Conservation (phyloP, 2,797 vertebrate genomes). For the Hippoglossus hippoglossus region DNA sequence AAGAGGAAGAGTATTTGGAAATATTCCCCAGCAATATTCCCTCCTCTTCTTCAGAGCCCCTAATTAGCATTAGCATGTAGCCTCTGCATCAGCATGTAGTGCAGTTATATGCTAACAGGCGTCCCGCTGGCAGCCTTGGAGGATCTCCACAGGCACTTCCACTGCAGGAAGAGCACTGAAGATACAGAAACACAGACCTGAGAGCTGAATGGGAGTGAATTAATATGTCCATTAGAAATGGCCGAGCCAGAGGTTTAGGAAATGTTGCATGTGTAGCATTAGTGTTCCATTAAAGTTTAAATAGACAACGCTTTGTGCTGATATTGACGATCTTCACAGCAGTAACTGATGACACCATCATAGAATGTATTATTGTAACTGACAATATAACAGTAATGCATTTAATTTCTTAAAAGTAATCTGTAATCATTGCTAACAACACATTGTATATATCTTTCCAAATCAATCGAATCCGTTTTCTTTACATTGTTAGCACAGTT, state of each 20-base stretch:
- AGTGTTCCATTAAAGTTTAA: conserved; percentile 42
- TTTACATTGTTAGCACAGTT: too few relatives aligned
- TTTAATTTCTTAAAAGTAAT: too few relatives aligned
- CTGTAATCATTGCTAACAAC: too few relatives aligned
- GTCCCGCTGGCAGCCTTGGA: conserved; percentile 73
- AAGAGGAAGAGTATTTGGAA: not conserved
- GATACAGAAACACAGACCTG: conserved; percentile 18
- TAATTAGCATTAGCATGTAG: conserved; percentile 79
- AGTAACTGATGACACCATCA: conserved; percentile 3
- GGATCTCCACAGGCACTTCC: conserved; percentile 83
- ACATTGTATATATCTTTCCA: not conserved
- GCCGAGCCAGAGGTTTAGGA: conserved; percentile 31
- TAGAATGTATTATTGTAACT: not conserved
- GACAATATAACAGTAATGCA: too few relatives aligned
- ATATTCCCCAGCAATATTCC: not conserved
- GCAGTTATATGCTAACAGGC: conserved; percentile 83
- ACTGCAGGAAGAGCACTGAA: conserved; percentile 64
- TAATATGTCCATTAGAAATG: conserved; percentile 39
- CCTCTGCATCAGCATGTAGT: conserved; percentile 80
- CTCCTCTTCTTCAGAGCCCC: conserved; percentile 14
- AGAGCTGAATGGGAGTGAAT: conserved; percentile 33
- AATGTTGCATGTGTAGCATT: conserved; percentile 45
- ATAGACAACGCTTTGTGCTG: conserved; percentile 20
- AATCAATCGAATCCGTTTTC: not conserved
- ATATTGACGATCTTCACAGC: conserved; percentile 20